Conservation (phyloP, 2,888 invertebrate genomes). For the Aelia acuminata region DNA sequence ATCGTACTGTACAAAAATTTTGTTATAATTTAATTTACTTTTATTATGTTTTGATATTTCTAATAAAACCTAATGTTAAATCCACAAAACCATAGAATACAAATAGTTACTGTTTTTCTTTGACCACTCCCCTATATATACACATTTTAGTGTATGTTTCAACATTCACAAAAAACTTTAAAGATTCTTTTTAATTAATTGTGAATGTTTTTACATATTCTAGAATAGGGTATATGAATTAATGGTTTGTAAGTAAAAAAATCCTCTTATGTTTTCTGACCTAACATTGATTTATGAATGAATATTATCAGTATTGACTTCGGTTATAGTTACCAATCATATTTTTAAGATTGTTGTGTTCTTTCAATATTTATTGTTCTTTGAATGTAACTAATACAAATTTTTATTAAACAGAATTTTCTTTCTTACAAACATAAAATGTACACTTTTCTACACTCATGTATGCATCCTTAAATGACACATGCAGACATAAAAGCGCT, state of each 20-base stretch:
- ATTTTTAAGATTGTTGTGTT: conserved; percentile 40
- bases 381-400: conserved; percentile 52
- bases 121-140: conserved; percentile 13
- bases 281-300: conserved; percentile 2
- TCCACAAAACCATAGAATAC: conserved; percentile 13
- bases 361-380: conserved; percentile 53
- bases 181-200: conserved; percentile 3
- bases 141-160: conserved; percentile 32
- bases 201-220: conserved; percentile 16
- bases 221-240: conserved; percentile 38
- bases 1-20: conserved; percentile 40
- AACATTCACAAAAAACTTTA: background rate
- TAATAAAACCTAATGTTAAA: conserved; percentile 12
- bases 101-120: conserved; percentile 41
- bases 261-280: background rate
- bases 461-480: background rate
- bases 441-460: conserved; percentile 22
- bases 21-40: conserved; percentile 35
- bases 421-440: conserved; percentile 20
- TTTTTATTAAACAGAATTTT: conserved; percentile 40
- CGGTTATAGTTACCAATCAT: conserved; percentile 32
- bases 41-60: conserved; percentile 7
- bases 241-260: background rate
- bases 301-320: conserved; percentile 32
- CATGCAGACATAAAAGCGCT: background rate